These are phyloP conservation scores for Iselma pallidipennis DNA, from an alignment of 2,888 invertebrate species.

Conservation along the genomic window DNA sequence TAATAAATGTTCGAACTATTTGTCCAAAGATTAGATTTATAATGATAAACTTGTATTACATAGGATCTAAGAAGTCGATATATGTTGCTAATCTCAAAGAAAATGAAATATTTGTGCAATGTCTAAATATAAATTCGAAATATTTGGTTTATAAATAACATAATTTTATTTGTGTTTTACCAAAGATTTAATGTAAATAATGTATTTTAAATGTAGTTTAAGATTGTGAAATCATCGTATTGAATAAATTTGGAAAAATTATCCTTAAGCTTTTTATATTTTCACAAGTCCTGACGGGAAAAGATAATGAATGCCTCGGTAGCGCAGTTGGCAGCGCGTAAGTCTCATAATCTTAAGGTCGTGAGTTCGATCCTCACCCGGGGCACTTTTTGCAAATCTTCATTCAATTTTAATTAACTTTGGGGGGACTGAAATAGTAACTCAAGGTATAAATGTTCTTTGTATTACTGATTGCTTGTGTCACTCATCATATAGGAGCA, in stretches of 20 bases:
- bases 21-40: conserved; percentile 23
- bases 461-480: too few relatives aligned
- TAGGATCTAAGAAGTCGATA: neutral
- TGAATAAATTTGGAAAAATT: neutral
- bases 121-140: conserved; percentile 8
- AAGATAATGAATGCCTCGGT: conserved; percentile 63
- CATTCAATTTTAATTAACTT: too few relatives aligned
- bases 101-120: conserved; percentile 14
- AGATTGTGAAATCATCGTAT: neutral
- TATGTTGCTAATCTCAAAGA: conserved; percentile 4
- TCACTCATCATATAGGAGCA: too few relatives aligned
- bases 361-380: conserved; percentile 95
- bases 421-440: too few relatives aligned
- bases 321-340: conserved; percentile 89
- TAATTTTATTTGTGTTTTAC: neutral
- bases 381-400: conserved; percentile 66
- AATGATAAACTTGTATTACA: neutral
- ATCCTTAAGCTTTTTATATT: neutral
- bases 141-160: neutral
- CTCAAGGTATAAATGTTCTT: too few relatives aligned
- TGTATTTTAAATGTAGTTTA: conserved; percentile 11
- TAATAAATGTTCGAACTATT: conserved; percentile 12
- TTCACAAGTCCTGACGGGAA: conserved; percentile 14
- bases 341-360: conserved; percentile 93
- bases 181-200: conserved; percentile 21